Conservation (phyloP, 2,888 invertebrate species). For the Nomada goodeniana region DNA sequence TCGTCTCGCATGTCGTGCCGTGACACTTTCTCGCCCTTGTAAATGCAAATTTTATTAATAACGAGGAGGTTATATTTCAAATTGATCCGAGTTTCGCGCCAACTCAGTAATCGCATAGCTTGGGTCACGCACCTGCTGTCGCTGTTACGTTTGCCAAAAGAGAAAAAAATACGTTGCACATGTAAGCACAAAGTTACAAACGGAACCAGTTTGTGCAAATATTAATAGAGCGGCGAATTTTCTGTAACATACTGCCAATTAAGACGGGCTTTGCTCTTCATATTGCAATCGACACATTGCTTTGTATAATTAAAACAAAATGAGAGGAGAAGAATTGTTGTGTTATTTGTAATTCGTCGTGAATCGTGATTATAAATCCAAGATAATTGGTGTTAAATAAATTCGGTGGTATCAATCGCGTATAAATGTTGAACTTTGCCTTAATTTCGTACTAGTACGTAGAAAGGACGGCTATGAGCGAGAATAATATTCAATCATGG, state of each 20-base stretch:
- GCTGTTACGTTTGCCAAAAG: constrained; percentile 50
- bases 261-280: too few relatives aligned
- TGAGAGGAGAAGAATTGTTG: too few relatives aligned
- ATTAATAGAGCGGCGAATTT: neutral
- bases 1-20: constrained; percentile 69
- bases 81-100: constrained; percentile 77
- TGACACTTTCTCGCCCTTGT: constrained; percentile 80
- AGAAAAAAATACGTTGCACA: constrained; percentile 46
- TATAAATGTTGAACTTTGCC: neutral
- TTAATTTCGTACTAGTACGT: too few relatives aligned
- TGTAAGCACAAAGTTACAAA: constrained; percentile 28
- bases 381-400: neutral
- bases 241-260: too few relatives aligned
- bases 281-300: too few relatives aligned
- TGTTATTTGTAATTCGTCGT: too few relatives aligned
- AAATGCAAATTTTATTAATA: constrained; percentile 82
- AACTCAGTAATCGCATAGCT: constrained; percentile 73
- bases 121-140: constrained; percentile 73
- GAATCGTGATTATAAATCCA: too few relatives aligned
- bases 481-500: too few relatives aligned
- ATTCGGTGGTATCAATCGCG: neutral
- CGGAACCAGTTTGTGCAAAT: constrained; percentile 1
- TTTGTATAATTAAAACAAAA: too few relatives aligned
- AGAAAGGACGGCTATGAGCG: too few relatives aligned
- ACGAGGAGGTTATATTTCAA: constrained; percentile 78